Evolutionary conservation across 2,888 invertebrate species (phyloP).

Genomic region (Drosophila testacea): DNA sequence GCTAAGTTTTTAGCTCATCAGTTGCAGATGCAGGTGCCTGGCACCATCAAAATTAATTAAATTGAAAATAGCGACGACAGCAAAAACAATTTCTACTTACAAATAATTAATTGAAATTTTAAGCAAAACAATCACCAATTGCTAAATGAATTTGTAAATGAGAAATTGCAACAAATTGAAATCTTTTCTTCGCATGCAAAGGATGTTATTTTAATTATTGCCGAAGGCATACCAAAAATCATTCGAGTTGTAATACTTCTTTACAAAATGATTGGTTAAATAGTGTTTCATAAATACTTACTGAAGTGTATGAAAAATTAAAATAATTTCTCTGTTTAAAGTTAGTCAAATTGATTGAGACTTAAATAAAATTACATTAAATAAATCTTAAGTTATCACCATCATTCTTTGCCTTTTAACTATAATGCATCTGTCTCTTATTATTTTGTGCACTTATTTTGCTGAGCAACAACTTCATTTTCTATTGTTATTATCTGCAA

Average conservation of each 20-base stretch:
- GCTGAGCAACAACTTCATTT: background rate
- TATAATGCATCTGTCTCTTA: no score
- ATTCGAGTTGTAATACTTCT: slow-evolving; percentile 7
- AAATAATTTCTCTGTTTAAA: slow-evolving; percentile 2
- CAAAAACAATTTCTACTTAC: slow-evolving; percentile 16
- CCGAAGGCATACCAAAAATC: slow-evolving; percentile 3
- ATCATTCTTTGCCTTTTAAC: background rate
- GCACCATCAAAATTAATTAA: slow-evolving; percentile 34
- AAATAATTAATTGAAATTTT: slow-evolving; percentile 53
- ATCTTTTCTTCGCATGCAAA: slow-evolving; percentile 24
- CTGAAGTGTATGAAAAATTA: slow-evolving; percentile 26
- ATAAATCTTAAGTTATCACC: slow-evolving; percentile 12
- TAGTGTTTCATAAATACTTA: slow-evolving; percentile 15
- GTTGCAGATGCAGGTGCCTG: slow-evolving; percentile 8
- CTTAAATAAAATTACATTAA: slow-evolving; percentile 35
- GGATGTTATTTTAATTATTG: slow-evolving; percentile 16
- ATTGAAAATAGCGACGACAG: slow-evolving; percentile 14
- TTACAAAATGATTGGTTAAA: slow-evolving; percentile 46
- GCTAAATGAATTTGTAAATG: slow-evolving; percentile 33
- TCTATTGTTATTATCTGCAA: no score
- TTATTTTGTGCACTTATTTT: no score
- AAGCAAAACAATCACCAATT: slow-evolving; percentile 21
- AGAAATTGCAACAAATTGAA: slow-evolving; percentile 17
- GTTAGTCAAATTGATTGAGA: slow-evolving; percentile 33
- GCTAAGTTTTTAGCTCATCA: slow-evolving; percentile 18